Evolutionary conservation across 2,888 invertebrate species (phyloP).

Genomic region (Lumbricus terrestris): DNA sequence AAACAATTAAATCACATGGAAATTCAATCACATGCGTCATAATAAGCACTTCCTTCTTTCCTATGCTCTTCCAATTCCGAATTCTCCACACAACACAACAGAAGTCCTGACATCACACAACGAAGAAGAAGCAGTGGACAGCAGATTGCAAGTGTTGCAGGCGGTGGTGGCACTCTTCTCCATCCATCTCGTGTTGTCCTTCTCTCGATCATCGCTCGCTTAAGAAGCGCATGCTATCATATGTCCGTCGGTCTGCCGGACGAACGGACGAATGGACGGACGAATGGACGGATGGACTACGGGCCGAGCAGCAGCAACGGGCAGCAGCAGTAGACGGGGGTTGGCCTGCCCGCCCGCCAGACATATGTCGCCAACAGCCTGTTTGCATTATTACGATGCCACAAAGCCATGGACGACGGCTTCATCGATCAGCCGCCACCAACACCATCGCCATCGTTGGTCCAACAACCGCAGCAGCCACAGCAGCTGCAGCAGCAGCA

Average conservation of each 20-base stretch:
- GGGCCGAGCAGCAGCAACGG: neutral
- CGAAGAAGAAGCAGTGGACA: neutral
- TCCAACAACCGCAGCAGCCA: neutral
- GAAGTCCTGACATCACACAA: neutral
- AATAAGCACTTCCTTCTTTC: neutral
- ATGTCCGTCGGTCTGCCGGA: neutral
- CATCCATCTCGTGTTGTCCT: neutral
- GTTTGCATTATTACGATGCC: neutral
- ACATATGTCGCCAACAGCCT: neutral
- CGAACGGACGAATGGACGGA: neutral
- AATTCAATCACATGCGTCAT: neutral
- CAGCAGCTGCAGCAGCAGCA: neutral
- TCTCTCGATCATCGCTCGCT: neutral
- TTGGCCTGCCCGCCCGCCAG: neutral
- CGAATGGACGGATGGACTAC: neutral
- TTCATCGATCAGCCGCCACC: slow-evolving; percentile 3
- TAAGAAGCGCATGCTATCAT: neutral
- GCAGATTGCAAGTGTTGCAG: neutral
- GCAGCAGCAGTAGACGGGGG: neutral
- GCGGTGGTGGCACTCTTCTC: neutral
- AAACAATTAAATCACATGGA: neutral
- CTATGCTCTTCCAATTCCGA: neutral
- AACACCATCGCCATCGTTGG: neutral
- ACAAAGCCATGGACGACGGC: neutral
- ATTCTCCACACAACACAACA: neutral